These are phyloP conservation scores for Heloderma charlesbogerti DNA, from an alignment of 2,113 vertebrate genomes.

Conservation along the genomic window DNA sequence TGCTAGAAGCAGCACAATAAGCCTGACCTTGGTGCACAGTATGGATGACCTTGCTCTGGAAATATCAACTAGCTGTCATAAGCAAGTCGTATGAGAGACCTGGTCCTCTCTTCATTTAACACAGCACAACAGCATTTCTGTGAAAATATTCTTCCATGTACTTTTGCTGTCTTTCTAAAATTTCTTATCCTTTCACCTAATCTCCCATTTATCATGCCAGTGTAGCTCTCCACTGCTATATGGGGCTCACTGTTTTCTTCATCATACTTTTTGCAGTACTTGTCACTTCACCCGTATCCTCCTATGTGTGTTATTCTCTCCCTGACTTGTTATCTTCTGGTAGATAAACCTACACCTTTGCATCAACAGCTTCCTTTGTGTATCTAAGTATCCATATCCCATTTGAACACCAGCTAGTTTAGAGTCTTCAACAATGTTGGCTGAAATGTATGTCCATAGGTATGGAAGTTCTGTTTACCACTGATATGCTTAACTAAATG, in stretches of 20 bases:
- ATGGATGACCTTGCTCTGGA: not conserved
- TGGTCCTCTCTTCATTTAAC: not conserved
- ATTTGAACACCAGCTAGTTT: conserved; percentile 17
- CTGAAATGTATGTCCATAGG: not conserved
- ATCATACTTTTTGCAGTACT: not conserved
- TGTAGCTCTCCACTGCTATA: not conserved
- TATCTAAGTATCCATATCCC: conserved; percentile 35
- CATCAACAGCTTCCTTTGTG: not conserved
- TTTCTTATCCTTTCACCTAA: conserved; percentile 29
- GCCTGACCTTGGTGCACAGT: not conserved
- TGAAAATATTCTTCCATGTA: not conserved
- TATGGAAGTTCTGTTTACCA: not conserved
- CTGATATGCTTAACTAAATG: not conserved
- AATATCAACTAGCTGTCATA: not conserved
- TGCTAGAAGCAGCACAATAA: not conserved
- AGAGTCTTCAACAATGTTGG: not conserved
- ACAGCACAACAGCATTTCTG: not conserved
- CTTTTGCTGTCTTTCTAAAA: conserved; percentile 42
- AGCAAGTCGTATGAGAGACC: not conserved
- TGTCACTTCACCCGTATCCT: conserved; percentile 23
- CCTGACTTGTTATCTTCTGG: conserved; percentile 10
- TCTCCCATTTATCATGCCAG: conserved; percentile 33
- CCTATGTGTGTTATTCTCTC: not conserved
- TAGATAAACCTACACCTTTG: not conserved
- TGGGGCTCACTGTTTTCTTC: not conserved